A percentile compares a stretch with the other conserved stretches of the same genome.
Conservation (phyloP, 2,888 invertebrate genomes). For the Philereme vetulata region DNA sequence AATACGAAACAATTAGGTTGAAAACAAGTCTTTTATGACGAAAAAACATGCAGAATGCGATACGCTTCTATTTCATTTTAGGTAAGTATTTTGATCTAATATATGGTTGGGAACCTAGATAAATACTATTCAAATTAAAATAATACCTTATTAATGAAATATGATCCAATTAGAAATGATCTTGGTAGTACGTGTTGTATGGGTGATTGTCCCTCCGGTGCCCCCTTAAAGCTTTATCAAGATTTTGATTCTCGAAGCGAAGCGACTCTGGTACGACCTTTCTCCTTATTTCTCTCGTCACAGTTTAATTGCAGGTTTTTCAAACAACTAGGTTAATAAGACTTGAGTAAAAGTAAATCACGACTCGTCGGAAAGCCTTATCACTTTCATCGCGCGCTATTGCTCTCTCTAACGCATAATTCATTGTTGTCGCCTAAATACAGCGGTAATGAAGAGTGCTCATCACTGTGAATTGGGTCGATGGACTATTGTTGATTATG, state of each 20-base stretch:
- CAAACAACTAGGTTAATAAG: conserved; percentile 46
- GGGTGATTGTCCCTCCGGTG: no score
- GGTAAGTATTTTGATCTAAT: no score
- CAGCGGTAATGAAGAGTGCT: conserved; percentile 57
- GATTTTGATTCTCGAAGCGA: background rate
- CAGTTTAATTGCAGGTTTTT: conserved; percentile 16
- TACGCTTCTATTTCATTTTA: no score
- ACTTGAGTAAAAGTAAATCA: conserved; percentile 53
- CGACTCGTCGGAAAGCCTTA: conserved; percentile 45
- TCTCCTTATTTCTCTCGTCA: conserved; percentile 5
- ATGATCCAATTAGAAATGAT: no score
- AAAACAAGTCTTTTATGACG: no score
- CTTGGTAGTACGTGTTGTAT: no score
- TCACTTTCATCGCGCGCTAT: conserved; percentile 56
- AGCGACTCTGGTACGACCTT: background rate
- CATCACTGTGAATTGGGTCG: conserved; percentile 34
- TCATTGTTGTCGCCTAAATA: conserved; percentile 53
- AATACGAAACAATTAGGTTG: no score
- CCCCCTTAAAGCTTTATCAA: no score
- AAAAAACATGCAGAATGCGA: no score
- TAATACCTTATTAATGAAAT: no score
- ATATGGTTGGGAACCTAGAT: no score
- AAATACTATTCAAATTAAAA: no score
- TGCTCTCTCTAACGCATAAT: conserved; percentile 51
- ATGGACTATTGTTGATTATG: conserved; percentile 26